phyloP scores from a whole-genome alignment of 2,797 vertebrate species.

The Gallinago solitaria region DNA sequence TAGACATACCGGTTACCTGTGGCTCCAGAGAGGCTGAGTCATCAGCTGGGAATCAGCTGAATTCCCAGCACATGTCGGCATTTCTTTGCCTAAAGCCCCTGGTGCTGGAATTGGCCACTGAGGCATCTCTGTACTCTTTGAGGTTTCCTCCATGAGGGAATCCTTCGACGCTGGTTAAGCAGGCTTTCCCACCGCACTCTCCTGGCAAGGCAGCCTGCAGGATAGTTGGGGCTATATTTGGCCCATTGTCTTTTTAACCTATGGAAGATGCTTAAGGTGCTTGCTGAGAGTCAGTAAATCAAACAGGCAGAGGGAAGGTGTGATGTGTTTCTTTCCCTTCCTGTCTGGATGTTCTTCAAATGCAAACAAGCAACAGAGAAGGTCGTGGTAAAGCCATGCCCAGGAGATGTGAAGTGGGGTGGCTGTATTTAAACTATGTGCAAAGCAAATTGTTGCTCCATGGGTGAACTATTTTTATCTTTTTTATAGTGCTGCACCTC shows the following conservation, averaged over 20 bases:
- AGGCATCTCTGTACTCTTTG: conserved; percentile 35
- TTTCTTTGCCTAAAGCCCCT: conserved; percentile 3
- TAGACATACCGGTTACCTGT: not conserved
- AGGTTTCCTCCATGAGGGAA: conserved; percentile 47
- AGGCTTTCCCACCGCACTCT: conserved; percentile 5
- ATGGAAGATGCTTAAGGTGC: not conserved
- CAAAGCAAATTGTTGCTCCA: not conserved
- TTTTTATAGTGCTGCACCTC: not conserved
- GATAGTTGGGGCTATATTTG: not conserved
- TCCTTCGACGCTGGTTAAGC: conserved; percentile 25
- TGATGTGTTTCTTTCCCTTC: conserved; percentile 20
- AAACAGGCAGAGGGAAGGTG: fast-evolving
- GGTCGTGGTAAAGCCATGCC: not conserved
- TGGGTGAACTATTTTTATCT: not conserved
- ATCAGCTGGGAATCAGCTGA: not conserved
- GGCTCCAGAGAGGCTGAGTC: not conserved
- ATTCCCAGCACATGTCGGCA: conserved; percentile 1
- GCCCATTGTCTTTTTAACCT: conserved; percentile 6
- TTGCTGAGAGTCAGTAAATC: not conserved
- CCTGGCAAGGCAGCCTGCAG: not conserved
- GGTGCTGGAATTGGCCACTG: conserved; percentile 8
- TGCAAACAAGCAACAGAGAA: not conserved
- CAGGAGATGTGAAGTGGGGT: not conserved
- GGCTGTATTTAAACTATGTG: not conserved
- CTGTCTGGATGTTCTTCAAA: conserved; percentile 15